Evolutionary conservation across 2,797 vertebrate species (phyloP).

Genomic region (Pampus argenteus): DNA sequence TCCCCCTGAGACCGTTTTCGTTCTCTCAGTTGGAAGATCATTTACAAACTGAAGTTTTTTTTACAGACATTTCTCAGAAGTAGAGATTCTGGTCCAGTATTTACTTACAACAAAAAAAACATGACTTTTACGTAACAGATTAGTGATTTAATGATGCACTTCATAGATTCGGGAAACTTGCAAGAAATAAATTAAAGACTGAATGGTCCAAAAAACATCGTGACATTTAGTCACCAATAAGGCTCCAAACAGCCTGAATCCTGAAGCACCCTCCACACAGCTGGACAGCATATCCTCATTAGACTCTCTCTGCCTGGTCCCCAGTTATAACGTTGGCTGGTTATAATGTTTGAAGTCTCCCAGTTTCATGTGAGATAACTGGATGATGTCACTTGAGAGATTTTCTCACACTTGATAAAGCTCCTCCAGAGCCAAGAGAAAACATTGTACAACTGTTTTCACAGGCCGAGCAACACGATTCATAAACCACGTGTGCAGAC

Average conservation of each 20-base stretch:
- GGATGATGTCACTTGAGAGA: not conserved
- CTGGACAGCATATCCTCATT: not conserved
- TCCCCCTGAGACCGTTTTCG: constrained; percentile 19
- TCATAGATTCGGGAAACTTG: too few species aligned
- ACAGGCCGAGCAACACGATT: not conserved
- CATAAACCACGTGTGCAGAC: too few species aligned
- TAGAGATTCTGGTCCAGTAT: not conserved
- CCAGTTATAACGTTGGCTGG: too few species aligned
- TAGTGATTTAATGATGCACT: not conserved
- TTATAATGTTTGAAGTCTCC: not conserved
- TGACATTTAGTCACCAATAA: not conserved
- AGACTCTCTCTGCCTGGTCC: too few species aligned
- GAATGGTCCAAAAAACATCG: not conserved
- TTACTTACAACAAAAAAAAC: too few species aligned
- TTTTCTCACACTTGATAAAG: not conserved
- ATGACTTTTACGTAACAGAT: too few species aligned
- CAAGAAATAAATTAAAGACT: not conserved
- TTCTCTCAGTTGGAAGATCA: constrained; percentile 20
- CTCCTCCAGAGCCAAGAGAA: not conserved
- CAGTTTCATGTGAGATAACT: not conserved
- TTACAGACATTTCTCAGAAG: constrained; percentile 6
- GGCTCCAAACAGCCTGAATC: not conserved
- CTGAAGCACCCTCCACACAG: constrained; percentile 2
- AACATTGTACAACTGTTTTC: not conserved
- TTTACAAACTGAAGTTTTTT: constrained; percentile 20